These are phyloP conservation scores for Cyaniris semiargus DNA, from an alignment of 2,888 invertebrate species.

Conservation along the genomic window DNA sequence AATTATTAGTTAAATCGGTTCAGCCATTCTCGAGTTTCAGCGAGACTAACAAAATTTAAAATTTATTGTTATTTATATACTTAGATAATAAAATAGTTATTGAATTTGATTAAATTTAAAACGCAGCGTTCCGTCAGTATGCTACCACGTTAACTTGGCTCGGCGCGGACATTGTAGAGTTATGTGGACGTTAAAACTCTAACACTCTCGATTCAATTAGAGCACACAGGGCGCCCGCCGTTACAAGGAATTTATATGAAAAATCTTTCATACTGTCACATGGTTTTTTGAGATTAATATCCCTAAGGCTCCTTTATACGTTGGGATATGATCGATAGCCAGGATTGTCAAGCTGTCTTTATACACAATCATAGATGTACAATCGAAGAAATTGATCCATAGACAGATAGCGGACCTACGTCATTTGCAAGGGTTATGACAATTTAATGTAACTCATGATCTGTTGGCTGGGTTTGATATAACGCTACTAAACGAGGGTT, in stretches of 20 bases:
- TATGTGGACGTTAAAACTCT: slow-evolving; percentile 25
- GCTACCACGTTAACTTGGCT: background rate
- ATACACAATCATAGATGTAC: no score
- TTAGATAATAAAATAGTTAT: no score
- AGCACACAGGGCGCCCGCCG: background rate
- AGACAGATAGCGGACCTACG: background rate
- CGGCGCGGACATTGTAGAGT: slow-evolving; percentile 25
- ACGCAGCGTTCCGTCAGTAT: background rate
- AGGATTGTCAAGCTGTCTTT: background rate
- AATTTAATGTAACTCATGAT: no score
- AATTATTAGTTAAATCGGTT: no score
- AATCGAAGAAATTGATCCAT: no score
- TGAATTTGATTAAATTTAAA: no score
- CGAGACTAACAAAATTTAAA: no score
- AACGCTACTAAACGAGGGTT: no score
- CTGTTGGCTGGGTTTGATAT: no score
- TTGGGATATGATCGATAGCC: background rate
- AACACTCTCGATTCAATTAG: slow-evolving; percentile 22
- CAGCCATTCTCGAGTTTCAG: no score
- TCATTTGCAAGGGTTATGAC: no score
- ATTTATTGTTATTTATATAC: no score
- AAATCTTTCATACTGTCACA: slow-evolving; percentile 15
- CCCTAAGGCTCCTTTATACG: background rate
- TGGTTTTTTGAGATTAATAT: background rate
- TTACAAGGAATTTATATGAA: slow-evolving; percentile 17